Conservation (phyloP, 64 coral and sea anemone genomes). For the Montipora capricornis region DNA sequence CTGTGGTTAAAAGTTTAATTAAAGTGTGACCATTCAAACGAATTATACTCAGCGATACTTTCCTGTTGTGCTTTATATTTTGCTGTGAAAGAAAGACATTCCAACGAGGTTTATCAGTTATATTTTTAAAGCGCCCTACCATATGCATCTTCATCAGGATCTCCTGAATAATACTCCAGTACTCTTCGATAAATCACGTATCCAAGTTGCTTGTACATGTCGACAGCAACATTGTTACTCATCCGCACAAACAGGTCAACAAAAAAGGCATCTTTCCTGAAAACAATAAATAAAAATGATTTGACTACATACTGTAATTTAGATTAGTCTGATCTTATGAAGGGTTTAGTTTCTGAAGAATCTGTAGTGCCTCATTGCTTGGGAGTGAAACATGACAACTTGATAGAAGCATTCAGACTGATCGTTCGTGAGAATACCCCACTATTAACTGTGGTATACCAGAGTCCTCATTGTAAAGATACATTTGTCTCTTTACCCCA, state of each 20-base stretch:
- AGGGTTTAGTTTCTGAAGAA: too few relatives aligned
- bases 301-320: too few relatives aligned
- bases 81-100: not conserved
- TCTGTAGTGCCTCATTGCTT: too few relatives aligned
- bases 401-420: too few relatives aligned
- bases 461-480: too few relatives aligned
- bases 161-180: slow-evolving; percentile 94
- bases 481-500: too few relatives aligned
- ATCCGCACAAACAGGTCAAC: slow-evolving; percentile 99
- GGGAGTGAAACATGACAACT: too few relatives aligned
- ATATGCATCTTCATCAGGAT: slow-evolving; percentile 97
- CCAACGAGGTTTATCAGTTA: not conserved
- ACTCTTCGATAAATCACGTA: slow-evolving; percentile 92
- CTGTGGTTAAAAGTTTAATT: not conserved
- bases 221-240: slow-evolving; percentile 91
- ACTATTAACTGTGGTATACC: too few relatives aligned
- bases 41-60: not conserved
- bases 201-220: slow-evolving; percentile 94
- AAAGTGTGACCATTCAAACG: not conserved
- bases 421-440: too few relatives aligned
- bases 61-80: not conserved
- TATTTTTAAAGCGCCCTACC: slow-evolving; percentile 41
- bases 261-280: slow-evolving; percentile 94
- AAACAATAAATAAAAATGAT: not conserved
- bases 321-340: too few relatives aligned